Conservation (phyloP, 1,140 invertebrate genomes). For the Hylaeus volcanicus region DNA sequence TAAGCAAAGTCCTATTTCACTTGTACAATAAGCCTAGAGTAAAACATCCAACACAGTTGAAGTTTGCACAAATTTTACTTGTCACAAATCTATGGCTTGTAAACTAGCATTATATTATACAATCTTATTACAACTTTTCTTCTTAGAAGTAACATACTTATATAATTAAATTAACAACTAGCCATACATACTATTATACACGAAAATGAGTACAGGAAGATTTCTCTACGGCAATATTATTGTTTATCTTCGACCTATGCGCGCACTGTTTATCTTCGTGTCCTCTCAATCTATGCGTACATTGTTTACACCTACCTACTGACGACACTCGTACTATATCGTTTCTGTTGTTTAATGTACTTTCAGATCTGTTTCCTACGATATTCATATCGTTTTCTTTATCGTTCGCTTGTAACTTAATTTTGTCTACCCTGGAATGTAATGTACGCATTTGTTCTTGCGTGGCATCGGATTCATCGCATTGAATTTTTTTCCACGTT, state of each 20-base stretch:
- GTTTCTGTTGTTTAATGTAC: background rate
- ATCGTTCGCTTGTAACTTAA: constrained; percentile 15
- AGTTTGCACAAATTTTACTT: constrained; percentile 40
- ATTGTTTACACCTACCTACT: constrained; percentile 16
- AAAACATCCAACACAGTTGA: background rate
- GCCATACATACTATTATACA: constrained; percentile 54
- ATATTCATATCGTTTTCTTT: constrained; percentile 42
- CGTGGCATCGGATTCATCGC: background rate
- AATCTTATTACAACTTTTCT: constrained; percentile 42
- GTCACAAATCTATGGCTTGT: constrained; percentile 30
- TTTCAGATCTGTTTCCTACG: constrained; percentile 4
- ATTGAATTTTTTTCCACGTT: background rate
- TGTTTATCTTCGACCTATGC: constrained; percentile 1
- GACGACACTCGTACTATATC: constrained; percentile 16
- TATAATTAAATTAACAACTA: constrained; percentile 45
- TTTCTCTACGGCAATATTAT: constrained; percentile 41
- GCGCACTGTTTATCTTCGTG: constrained; percentile 4
- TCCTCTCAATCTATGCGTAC: no score
- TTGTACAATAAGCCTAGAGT: background rate
- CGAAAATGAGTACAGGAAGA: constrained; percentile 57
- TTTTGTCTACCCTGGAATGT: constrained; percentile 15
- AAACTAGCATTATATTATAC: constrained; percentile 40
- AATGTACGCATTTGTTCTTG: background rate
- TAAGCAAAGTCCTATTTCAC: background rate
- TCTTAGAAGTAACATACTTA: constrained; percentile 40